Evolutionary conservation across 2,888 invertebrate genomes (phyloP), one percentile per base, ranked within the genome.

Genomic region (Steinernema hermaphroditum): DNA sequence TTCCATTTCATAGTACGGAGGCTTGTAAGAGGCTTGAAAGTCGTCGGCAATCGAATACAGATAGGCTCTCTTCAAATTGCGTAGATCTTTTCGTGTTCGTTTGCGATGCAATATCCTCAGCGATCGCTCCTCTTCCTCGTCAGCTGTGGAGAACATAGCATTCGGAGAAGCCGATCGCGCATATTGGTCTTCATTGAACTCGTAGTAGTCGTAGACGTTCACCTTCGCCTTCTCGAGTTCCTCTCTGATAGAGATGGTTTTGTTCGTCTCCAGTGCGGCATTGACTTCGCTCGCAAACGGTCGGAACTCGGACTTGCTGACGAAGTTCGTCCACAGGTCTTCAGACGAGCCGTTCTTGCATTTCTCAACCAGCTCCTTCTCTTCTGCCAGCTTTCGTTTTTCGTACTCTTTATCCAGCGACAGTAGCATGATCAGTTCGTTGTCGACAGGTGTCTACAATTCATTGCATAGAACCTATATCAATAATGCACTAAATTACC

Each of bases 331-430:
- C 37, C 37, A 37, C 37, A 37, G 4, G 12, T 37, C 37, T 8
- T 37, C 37, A 37, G 37, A 37, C 12, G 37, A 8, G 37, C 37
- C 37, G 37, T 37, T 37, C 37, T 37, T 37, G 6, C 4, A 12
- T 12, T 12, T 37, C 4, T 29, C 29, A 1, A 29, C 14, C 32
- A 32, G 6, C 34, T 62, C 62, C 32, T 29, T 62, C 4, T 62
- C 62, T 29, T 62, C 62, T 14, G 62, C 62, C 29, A 62, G 62
- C n/a, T 62, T 62, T 9, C 62, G 62, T 16, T 12, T 1, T 27
- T 62, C 62, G 62, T 62, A 62, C 34, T 62, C 62, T 19, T 62
- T 62, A 27, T 62, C 62, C 62, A 62, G 32, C 1, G 62, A 62
- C 9, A 32, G n/a, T 6, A 62, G 14, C 34, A 62, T 29, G 2